Evolutionary conservation across 2,113 vertebrate genomes (phyloP).

Genomic region (Sterrhoptilus dennistouni): DNA sequence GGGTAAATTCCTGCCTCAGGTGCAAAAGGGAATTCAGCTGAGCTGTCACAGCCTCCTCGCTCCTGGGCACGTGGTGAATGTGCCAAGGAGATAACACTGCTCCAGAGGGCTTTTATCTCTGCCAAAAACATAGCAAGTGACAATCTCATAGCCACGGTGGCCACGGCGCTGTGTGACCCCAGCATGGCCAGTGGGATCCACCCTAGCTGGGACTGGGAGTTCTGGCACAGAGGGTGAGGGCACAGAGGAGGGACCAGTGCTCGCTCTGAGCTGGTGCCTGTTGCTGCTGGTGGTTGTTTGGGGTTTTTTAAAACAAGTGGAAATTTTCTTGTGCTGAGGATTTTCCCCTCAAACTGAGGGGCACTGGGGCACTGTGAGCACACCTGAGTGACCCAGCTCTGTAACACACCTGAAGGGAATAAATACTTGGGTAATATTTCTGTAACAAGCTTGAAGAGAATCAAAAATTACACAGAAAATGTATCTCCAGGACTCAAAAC

Average conservation of each 20-base stretch:
- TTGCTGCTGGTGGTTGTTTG: neutral
- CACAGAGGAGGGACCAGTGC: neutral
- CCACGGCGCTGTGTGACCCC: neutral
- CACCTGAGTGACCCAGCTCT: neutral
- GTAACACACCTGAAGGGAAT: neutral
- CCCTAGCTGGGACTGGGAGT: neutral
- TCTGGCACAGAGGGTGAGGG: neutral
- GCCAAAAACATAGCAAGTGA: slow-evolving; percentile 29
- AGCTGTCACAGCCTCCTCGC: neutral
- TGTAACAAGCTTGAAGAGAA: neutral
- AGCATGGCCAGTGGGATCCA: neutral
- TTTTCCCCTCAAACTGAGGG: neutral
- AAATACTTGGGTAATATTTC: neutral
- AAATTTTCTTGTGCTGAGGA: neutral
- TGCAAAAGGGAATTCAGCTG: neutral
- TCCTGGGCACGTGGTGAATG: neutral
- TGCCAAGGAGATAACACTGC: neutral
- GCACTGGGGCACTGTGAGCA: neutral
- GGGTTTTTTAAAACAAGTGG: neutral
- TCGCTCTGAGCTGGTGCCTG: neutral
- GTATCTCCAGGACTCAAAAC: fast-evolving
- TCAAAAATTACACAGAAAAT: neutral
- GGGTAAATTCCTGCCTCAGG: neutral
- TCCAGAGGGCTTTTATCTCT: neutral
- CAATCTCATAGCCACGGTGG: neutral